Base-by-base conservation (phyloP, 2,113 vertebrate genomes). In the Pseudopipra pipra region DNA sequence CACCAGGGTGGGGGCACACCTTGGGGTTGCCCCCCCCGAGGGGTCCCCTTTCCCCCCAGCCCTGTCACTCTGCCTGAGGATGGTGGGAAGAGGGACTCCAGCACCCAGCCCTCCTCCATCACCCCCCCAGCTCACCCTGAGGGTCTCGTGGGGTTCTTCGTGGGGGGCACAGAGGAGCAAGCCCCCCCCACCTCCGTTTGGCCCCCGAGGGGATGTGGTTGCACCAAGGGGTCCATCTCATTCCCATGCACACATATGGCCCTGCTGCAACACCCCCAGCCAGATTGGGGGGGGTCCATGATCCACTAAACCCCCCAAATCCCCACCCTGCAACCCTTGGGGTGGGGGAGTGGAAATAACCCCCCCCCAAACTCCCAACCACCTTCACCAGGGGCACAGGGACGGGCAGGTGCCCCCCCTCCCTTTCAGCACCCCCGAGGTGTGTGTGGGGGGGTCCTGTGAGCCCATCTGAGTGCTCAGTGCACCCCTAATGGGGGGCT, bases 21-120 rank as follows among this genome's bases (percentile, higher is more conserved):
- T 6, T 0, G 0, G 3, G 35, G 33, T 66, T 52, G 18, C 6
- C 73, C 56, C 55, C 39, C 20, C 15, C 1, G 1, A 9, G 6
- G 49, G n/a, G 12, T 20, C 37, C 25, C 18, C 5, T 5, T 16
- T 51, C 11, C 5, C 65, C 90, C 25, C 43, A 23, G 30, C 67
- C 19, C 13, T 4, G 3, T 13, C 54, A 8, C n/a, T 13, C 55
- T n/a, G 43, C 58, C 58, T 39, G 27, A 44, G 22, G 37, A 14
- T 22, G 6, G 2, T 8, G 27, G 68, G 11, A n/a, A 15, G 11
- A 5, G 67, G 27, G 12, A 27, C n/a, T 43, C n/a, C 22, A 5
- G 44, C 23, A 12, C 30, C 44, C 55, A 71, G 35, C n/a, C 58
- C 43, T 28, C 14, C 12, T 28, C 24, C 35, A 15, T n/a, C 52